phyloP scores from a whole-genome alignment of 2,797 vertebrate species.

The Setipinna tenuifilis region DNA sequence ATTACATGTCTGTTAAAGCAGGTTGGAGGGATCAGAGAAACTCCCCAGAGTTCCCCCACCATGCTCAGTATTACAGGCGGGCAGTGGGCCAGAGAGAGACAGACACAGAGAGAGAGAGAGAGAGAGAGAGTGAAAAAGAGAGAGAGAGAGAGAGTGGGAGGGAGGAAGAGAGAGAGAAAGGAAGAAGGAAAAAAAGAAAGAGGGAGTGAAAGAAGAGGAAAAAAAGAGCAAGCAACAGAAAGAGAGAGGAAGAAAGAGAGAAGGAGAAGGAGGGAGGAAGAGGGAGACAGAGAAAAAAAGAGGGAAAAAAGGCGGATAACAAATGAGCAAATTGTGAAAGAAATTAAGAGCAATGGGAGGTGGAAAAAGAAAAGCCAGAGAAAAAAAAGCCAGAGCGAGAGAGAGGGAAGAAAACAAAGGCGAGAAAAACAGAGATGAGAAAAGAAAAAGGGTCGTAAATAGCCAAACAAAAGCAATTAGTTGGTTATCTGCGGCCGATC shows the following conservation, averaged over 20 bases:
- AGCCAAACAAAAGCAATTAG: conserved; percentile 20
- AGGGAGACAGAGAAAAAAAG: conserved; percentile 33
- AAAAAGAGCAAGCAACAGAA: background rate
- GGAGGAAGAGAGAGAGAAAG: background rate
- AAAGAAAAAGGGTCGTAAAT: background rate
- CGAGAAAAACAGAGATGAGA: background rate
- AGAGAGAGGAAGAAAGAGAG: background rate
- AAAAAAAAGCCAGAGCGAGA: too few species aligned
- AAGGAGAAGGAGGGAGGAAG: conserved; percentile 5
- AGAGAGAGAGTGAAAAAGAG: background rate
- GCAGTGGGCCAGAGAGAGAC: background rate
- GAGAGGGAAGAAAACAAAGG: background rate
- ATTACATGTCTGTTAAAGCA: conserved; percentile 18
- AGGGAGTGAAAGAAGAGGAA: background rate
- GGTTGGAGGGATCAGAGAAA: background rate
- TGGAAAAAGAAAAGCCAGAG: conserved; percentile 24
- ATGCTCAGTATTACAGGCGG: background rate
- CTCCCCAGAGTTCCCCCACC: background rate
- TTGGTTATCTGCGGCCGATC: conserved; percentile 10
- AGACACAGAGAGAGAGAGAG: background rate
- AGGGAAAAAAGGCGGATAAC: background rate
- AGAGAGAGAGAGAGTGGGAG: background rate
- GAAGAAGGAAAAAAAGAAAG: background rate
- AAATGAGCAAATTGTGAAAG: too few species aligned
- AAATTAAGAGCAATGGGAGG: background rate